Evolutionary conservation across 2,797 vertebrate genomes (phyloP).

Genomic region (Scleropages formosus): DNA sequence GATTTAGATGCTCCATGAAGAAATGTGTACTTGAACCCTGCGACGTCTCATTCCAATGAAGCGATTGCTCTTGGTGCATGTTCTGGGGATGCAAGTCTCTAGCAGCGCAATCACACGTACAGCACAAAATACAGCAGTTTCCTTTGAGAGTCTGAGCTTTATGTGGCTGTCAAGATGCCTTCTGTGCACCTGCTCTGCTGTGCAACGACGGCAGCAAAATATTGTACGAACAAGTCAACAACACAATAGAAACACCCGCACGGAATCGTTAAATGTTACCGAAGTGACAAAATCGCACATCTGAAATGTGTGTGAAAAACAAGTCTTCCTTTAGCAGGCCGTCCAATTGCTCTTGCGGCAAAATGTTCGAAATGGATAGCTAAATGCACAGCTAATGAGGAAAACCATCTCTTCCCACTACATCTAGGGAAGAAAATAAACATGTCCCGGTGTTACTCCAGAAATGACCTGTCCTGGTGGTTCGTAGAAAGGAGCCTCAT

Average conservation of each 20-base stretch:
- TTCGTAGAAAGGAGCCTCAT: slow-evolving; percentile 68
- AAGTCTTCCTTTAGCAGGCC: not conserved
- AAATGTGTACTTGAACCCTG: not conserved
- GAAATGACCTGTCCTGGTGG: slow-evolving; percentile 67
- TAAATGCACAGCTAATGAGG: slow-evolving; percentile 43
- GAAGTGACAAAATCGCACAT: no score
- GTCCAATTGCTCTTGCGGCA: not conserved
- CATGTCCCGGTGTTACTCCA: slow-evolving; percentile 76
- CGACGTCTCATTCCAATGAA: not conserved
- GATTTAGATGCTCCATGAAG: no score
- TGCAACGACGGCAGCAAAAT: not conserved
- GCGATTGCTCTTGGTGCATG: not conserved
- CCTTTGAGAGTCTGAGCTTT: not conserved
- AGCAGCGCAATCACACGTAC: not conserved
- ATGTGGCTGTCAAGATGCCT: not conserved
- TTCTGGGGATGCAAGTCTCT: not conserved
- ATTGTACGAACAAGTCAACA: slow-evolving; percentile 30
- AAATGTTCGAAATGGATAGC: slow-evolving; percentile 32
- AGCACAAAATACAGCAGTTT: not conserved
- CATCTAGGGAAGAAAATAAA: slow-evolving; percentile 65
- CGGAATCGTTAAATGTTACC: no score
- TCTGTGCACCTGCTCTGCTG: not conserved
- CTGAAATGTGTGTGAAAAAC: not conserved
- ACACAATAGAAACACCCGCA: no score
- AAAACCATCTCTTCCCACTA: slow-evolving; percentile 44